A percentile compares a stretch with the other conserved stretches of the same genome.
phyloP scores from a whole-genome alignment of 2,888 invertebrate species.

The Reticulitermes lucifugus region DNA sequence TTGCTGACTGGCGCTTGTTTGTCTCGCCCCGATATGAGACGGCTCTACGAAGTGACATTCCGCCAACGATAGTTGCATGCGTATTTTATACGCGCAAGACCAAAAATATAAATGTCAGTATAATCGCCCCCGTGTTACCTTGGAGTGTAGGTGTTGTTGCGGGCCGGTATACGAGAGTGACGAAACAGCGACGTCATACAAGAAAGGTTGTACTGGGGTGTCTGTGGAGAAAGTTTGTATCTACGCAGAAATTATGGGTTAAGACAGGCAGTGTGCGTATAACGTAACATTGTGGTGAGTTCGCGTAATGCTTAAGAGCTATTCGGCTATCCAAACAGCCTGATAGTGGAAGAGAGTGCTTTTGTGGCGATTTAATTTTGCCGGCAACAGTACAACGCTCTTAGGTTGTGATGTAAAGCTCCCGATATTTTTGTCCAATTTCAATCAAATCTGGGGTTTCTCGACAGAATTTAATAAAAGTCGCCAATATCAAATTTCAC shows the following conservation, averaged over 20 bases:
- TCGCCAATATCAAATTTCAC: too few species aligned
- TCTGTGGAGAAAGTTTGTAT: not conserved
- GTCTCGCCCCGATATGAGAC: not conserved
- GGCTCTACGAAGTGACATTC: not conserved
- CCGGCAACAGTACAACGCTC: not conserved
- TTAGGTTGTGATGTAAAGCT: not conserved
- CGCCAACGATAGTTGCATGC: not conserved
- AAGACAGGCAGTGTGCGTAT: not conserved
- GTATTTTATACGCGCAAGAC: too few species aligned
- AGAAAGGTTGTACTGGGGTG: too few species aligned
- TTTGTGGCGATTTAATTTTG: too few species aligned
- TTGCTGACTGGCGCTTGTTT: not conserved
- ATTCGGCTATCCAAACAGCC: too few species aligned
- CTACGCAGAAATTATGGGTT: not conserved
- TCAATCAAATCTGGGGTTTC: too few species aligned
- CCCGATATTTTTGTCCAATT: too few species aligned
- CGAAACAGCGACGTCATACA: not conserved
- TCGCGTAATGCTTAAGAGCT: too few species aligned
- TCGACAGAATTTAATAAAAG: too few species aligned
- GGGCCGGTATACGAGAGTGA: not conserved
- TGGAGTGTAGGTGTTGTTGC: too few species aligned
- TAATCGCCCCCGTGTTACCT: not conserved
- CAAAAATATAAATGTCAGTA: not conserved
- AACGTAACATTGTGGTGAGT: too few species aligned
- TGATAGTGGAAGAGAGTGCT: too few species aligned